Conservation (phyloP, 2,888 invertebrate genomes). For the Cheilosia variabilis region DNA sequence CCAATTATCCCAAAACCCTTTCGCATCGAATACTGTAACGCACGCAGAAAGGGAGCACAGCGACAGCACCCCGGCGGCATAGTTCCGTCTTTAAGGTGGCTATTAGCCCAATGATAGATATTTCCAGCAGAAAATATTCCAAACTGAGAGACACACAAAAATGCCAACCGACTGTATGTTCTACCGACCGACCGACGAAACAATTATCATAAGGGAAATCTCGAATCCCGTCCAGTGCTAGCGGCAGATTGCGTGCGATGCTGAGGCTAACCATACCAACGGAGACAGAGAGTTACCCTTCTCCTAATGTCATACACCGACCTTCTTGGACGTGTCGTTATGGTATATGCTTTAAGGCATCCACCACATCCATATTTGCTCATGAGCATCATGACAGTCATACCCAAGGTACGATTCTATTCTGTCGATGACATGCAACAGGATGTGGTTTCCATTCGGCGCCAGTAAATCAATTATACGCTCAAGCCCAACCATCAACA, state of each 20-base stretch:
- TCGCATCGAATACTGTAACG: conserved; percentile 62
- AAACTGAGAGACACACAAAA: conserved; percentile 30
- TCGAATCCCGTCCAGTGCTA: conserved; percentile 68
- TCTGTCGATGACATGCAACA: conserved; percentile 55
- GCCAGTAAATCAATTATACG: conserved; percentile 70
- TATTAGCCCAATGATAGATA: conserved; percentile 76
- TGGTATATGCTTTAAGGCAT: conserved; percentile 61
- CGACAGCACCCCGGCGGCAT: conserved; percentile 67
- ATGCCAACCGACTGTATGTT: conserved; percentile 31
- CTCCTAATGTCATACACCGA: conserved; percentile 61
- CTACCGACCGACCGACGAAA: conserved; percentile 47
- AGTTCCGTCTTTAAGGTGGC: conserved; percentile 76
- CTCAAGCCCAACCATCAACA: conserved; percentile 17
- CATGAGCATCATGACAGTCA: conserved; percentile 59
- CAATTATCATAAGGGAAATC: conserved; percentile 73
- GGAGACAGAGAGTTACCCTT: conserved; percentile 58
- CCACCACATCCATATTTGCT: conserved; percentile 56
- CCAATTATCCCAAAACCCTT: conserved; percentile 58
- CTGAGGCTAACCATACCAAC: conserved; percentile 2
- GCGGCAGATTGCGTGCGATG: conserved; percentile 70
- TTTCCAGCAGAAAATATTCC: conserved; percentile 63
- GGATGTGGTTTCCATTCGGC: conserved; percentile 62
- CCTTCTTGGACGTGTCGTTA: conserved; percentile 63
- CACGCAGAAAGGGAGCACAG: conserved; percentile 34
- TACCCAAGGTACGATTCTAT: conserved; percentile 37